Evolutionary conservation across 2,797 vertebrate genomes (phyloP), one percentile per base, ranked within the genome.

Genomic region (Diplodus sargus): DNA sequence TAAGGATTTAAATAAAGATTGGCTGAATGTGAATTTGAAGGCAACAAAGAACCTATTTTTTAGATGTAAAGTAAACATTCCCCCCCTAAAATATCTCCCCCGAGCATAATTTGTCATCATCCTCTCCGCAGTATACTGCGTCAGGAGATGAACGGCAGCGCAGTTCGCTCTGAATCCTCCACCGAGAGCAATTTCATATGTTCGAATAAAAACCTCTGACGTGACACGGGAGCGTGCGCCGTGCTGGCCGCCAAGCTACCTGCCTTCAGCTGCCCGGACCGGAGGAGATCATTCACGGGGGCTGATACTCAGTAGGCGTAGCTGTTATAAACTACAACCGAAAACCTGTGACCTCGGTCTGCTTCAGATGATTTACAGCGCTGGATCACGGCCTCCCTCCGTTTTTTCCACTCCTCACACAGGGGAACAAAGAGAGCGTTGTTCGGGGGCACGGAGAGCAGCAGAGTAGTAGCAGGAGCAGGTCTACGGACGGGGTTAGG

Each of bases 351-450:
- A 89, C 85, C 90, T 79, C 66, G 34, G 83, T 91, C 89, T 91
- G 89, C 81, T 93, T 87, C 59, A 59, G 89, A 90, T 93, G 91
- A 94, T 95, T 94, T 92, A 92, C 91, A 91, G 88, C 88, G 47
- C 10, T 34, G 80, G 80, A 79, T 82, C 71, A 30, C 70, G 5
- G 73, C 72, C 53, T 74, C 81, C 83, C 39, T 39, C 10, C 39
- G 9, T 39, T 39, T 87, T 91, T 91, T 90, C 81, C 85, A 62
- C 75, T 74, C 82, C 74, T 83, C 61, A 58, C 76, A 18, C 14
- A 6, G 30, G 34, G 69, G 79, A 93, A 95, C 93, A 96, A 96
- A 95, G 92, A 77, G 58, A 78, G 77, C 59, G 79, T 90, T 95
- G 94, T 95, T 91, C 62, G 39, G 10, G 68, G 75, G 73, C 83